A percentile compares a stretch with the other conserved stretches of the same genome.
Conservation (phyloP, 2,113 vertebrate genomes). For the Typhlomys cinereus region DNA sequence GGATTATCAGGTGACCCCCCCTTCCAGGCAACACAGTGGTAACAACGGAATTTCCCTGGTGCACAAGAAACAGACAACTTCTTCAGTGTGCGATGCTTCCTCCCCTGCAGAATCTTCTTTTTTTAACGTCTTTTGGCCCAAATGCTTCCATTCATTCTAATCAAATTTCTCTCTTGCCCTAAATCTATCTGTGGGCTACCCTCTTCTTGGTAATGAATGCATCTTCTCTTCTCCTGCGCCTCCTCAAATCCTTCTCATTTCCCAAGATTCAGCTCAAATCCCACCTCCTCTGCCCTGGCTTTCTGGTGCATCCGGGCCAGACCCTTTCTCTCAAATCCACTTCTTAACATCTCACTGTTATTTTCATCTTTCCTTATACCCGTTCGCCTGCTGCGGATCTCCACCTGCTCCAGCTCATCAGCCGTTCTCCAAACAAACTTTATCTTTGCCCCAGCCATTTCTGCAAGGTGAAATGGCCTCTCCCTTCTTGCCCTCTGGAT, state of each 20-base stretch:
- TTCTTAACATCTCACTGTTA: slow-evolving; percentile 3
- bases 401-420: neutral
- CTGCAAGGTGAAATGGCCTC: neutral
- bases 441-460: neutral
- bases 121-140: neutral
- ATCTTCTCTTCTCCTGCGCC: neutral
- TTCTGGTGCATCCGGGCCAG: neutral
- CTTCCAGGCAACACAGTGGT: neutral
- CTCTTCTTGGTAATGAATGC: slow-evolving; percentile 17
- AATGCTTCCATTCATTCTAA: slow-evolving; percentile 19
- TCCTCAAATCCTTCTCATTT: slow-evolving; percentile 59
- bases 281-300: neutral
- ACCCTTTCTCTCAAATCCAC: slow-evolving; percentile 21
- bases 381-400: neutral
- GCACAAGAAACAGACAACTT: neutral
- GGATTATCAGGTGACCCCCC: neutral
- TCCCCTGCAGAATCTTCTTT: neutral
- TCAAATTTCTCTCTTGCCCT: neutral
- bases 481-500: neutral
- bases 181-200: slow-evolving; percentile 3
- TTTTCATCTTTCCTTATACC: neutral
- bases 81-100: neutral
- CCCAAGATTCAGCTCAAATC: slow-evolving; percentile 52
- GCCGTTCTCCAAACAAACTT: neutral
- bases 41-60: neutral